Base-by-base conservation (phyloP, 2,888 invertebrate genomes). In the Tipula lateralis region DNA sequence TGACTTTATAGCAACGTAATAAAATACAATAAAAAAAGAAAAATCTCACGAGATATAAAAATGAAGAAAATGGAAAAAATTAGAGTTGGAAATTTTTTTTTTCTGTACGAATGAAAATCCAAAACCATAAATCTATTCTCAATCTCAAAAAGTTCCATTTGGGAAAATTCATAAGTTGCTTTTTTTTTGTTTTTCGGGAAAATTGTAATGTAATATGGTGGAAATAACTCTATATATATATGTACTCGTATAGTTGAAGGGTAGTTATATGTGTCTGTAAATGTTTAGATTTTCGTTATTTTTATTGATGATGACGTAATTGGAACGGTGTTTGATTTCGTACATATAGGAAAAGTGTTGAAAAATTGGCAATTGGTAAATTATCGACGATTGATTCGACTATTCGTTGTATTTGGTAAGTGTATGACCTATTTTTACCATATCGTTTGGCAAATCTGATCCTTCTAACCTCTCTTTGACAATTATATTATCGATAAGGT, bases 121-220 rank as follows among this genome's bases (percentile, higher is more conserved):
- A 82, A 82, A 82, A 82, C 82, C 82, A 82, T 82, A 82, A 82
- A 82, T 82, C 30, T 82, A 82, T 82, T 82, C 32, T 82, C 30
- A 82, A 82, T 82, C 82, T 82, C 82, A 30, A 82, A n/a, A 82
- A 30, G 82, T 82, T 82, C 82, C 82, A 30, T 82, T 82, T 82
- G 82, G 82, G 82, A 82, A 82, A 82, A 82, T 82, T 82, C 82
- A 82, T 82, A 82, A 82, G 82, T 82, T n/a, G 29, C n/a, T 82
- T 82, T 29, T 32, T 29, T 29, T 82, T 13, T 82, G 30, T 32
- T n/a, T 29, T 24, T 81, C 29, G 81, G 66, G 66, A 12, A 82
- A 82, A 82, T 82, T 82, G 32, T 82, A 82, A 82, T 30, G 32
- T 82, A 30, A 82, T 30, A 82, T 29, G 29, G 16, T 82, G 30